A percentile compares a stretch with the other conserved stretches of the same genome.
These are phyloP conservation scores for Drosophila merina DNA, from an alignment of 2,888 invertebrate genomes.

Conservation along the genomic window DNA sequence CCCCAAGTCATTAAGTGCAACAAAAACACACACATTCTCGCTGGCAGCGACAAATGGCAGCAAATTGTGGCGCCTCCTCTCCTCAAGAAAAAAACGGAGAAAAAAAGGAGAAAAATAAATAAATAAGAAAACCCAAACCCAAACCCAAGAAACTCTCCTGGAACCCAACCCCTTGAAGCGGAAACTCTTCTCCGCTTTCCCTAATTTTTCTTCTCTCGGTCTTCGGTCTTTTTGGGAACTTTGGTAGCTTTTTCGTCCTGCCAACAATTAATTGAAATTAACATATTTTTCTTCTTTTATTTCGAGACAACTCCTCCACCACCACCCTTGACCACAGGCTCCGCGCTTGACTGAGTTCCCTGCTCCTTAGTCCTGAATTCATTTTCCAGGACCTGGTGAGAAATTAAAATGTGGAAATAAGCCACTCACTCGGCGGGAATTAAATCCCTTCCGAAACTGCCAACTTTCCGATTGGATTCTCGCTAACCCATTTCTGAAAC, in stretches of 20 bases:
- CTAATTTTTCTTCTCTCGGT: slow-evolving; percentile 31
- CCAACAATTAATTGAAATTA: slow-evolving; percentile 77
- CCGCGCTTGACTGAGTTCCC: slow-evolving; percentile 6
- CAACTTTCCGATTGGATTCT: slow-evolving; percentile 32
- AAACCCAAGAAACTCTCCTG: neutral
- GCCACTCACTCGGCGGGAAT: neutral
- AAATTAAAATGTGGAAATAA: slow-evolving; percentile 13
- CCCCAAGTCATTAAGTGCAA: slow-evolving; percentile 60
- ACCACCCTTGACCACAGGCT: slow-evolving; percentile 1
- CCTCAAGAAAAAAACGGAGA: neutral
- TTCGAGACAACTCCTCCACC: slow-evolving; percentile 58
- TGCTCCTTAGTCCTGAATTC: slow-evolving; percentile 33
- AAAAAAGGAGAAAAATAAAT: neutral
- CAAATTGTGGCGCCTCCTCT: slow-evolving; percentile 59
- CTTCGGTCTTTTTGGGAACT: slow-evolving; percentile 15
- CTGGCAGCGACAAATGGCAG: slow-evolving; percentile 65
- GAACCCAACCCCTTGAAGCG: slow-evolving; percentile 26
- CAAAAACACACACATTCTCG: slow-evolving; percentile 42
- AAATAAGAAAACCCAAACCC: neutral
- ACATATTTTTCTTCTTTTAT: slow-evolving; percentile 72
- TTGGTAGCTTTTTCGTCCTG: slow-evolving; percentile 18
- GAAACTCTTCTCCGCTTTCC: slow-evolving; percentile 18
- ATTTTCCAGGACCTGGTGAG: slow-evolving; percentile 47
- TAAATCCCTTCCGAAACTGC: slow-evolving; percentile 1
- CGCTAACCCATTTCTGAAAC: neutral